Evolutionary conservation across 2,888 invertebrate genomes (phyloP).

Genomic region (Augochlorella aurata): DNA sequence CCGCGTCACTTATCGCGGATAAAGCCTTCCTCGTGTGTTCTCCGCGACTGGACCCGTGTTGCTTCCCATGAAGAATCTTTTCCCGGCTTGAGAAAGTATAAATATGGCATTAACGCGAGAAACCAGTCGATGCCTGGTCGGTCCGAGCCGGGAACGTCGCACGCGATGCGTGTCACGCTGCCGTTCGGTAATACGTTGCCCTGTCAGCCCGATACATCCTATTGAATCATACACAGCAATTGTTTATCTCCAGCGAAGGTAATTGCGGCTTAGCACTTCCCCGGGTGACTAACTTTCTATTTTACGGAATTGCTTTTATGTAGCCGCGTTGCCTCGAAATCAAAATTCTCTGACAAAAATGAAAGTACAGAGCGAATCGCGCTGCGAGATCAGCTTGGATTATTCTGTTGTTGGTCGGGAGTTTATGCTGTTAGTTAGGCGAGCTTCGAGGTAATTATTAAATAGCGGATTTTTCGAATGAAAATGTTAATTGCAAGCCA

Average conservation of each 20-base stretch:
- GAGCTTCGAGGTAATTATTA: too few relatives aligned
- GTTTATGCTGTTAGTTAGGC: too few relatives aligned
- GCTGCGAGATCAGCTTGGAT: too few relatives aligned
- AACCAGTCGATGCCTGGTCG: constrained; percentile 33
- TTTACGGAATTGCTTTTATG: too few relatives aligned
- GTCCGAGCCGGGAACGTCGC: constrained; percentile 8
- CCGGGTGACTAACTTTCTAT: too few relatives aligned
- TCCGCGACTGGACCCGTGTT: constrained; percentile 10
- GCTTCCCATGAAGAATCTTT: constrained; percentile 56
- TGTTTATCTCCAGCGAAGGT: neutral
- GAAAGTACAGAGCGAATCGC: too few relatives aligned
- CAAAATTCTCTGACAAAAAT: too few relatives aligned
- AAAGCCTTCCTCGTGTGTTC: constrained; percentile 8
- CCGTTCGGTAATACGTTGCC: constrained; percentile 14
- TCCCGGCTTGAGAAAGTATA: constrained; percentile 48
- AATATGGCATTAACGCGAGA: constrained; percentile 58
- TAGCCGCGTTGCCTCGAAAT: too few relatives aligned
- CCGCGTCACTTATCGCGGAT: constrained; percentile 13
- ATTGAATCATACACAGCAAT: neutral
- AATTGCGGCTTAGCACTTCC: neutral
- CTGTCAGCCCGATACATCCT: neutral
- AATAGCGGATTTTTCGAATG: too few relatives aligned
- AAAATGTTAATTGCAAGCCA: too few relatives aligned
- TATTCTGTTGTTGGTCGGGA: too few relatives aligned
- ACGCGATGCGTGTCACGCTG: constrained; percentile 29